These are phyloP conservation scores for Erpornis zantholeuca DNA, from an alignment of 2,113 vertebrate genomes.

Conservation along the genomic window DNA sequence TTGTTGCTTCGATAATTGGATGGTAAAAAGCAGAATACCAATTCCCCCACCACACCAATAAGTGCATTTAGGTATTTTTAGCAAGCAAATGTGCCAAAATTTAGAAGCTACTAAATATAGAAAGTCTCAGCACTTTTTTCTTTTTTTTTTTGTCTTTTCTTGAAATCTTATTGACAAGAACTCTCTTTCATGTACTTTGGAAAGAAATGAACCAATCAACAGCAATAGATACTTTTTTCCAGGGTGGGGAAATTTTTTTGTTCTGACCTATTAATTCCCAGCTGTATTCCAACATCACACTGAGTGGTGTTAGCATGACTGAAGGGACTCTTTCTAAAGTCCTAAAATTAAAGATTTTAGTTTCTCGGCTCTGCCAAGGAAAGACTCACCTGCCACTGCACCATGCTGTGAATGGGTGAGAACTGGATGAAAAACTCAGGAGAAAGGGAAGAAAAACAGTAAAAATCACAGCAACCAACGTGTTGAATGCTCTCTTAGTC, in stretches of 20 bases:
- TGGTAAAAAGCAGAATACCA: conserved; percentile 36
- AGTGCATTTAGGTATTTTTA: conserved; percentile 63
- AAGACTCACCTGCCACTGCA: not conserved
- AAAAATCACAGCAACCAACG: not conserved
- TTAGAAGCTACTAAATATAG: conserved; percentile 57
- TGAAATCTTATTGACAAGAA: conserved; percentile 33
- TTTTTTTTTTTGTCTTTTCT: not conserved
- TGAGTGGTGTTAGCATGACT: not conserved
- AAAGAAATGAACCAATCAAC: conserved; percentile 59
- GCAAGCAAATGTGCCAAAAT: conserved; percentile 52
- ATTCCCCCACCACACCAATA: not conserved
- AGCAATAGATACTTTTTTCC: not conserved
- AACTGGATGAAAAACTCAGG: not conserved
- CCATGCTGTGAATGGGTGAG: not conserved
- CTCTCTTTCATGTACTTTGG: not conserved
- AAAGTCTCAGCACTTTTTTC: not conserved
- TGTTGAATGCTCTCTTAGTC: not conserved
- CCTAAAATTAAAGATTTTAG: not conserved
- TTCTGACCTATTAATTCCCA: conserved; percentile 47
- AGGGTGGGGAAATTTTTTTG: not conserved
- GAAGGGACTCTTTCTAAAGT: not conserved
- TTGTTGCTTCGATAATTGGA: conserved; percentile 42
- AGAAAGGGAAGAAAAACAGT: not conserved
- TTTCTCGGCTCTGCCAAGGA: not conserved
- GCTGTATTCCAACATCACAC: conserved; percentile 23